Evolutionary conservation across 2,888 invertebrate genomes (phyloP).

Genomic region (Tuberolachnus salignus): DNA sequence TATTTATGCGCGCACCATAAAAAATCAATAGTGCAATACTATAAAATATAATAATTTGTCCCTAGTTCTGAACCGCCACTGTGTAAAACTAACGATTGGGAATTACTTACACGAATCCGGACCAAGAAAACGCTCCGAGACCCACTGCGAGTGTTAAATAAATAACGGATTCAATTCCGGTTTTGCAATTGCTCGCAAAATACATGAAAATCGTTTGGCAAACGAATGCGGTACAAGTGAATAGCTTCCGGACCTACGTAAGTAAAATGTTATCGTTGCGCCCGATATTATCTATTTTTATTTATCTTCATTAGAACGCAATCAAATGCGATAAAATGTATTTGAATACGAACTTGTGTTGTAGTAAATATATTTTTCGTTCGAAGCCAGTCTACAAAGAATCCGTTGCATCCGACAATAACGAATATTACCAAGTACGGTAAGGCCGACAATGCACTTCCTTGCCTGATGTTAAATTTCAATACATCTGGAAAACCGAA

Average conservation of each 20-base stretch:
- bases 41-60: no score
- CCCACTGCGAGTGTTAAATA: slow-evolving; percentile 88
- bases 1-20: no score
- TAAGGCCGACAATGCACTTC: slow-evolving; percentile 82
- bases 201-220: slow-evolving; percentile 87
- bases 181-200: slow-evolving; percentile 75
- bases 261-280: no score
- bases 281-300: no score
- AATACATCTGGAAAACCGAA: slow-evolving; percentile 68
- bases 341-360: slow-evolving; percentile 70
- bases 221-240: slow-evolving; percentile 77
- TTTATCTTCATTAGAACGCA: no score
- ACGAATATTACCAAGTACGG: slow-evolving; percentile 90
- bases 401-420: slow-evolving; percentile 79
- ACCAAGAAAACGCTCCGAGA: slow-evolving; percentile 90
- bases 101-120: slow-evolving; percentile 81
- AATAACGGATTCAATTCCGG: slow-evolving; percentile 74
- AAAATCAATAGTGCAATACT: no score
- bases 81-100: no score
- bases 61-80: no score
- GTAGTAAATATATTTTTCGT: slow-evolving; percentile 71
- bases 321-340: no score
- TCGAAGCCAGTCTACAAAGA: slow-evolving; percentile 80
- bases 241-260: slow-evolving; percentile 68
- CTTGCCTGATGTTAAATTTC: slow-evolving; percentile 75